Conservation (phyloP, 92 coral and sea anemone species). For the Epizoanthus stellaris region DNA sequence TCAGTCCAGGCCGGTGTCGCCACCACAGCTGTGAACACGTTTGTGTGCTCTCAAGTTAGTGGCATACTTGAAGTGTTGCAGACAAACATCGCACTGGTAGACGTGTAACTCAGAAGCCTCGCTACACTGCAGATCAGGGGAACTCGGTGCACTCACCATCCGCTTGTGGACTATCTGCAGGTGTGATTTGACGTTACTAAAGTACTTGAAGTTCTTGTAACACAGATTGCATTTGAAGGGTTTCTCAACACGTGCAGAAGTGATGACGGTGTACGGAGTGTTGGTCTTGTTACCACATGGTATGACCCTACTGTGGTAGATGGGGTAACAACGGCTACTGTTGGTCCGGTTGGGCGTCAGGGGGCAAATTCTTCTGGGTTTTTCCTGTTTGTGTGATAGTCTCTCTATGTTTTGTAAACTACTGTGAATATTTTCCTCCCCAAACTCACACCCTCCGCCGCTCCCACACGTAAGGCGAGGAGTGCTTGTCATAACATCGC, state of each 20-base stretch:
- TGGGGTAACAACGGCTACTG: not conserved
- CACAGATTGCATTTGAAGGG: slow-evolving; percentile 70
- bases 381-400: not conserved
- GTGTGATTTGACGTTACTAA: slow-evolving; percentile 83
- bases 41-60: slow-evolving; percentile 81
- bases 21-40: slow-evolving; percentile 70
- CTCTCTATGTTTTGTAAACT: not conserved
- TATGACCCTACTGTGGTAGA: not conserved
- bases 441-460: not conserved
- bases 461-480: not conserved
- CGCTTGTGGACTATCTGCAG: slow-evolving; percentile 75
- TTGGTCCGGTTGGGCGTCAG: slow-evolving; percentile 12
- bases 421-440: not conserved
- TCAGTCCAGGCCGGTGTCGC: not conserved
- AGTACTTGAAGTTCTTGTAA: slow-evolving; percentile 78
- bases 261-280: not conserved
- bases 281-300: not conserved
- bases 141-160: slow-evolving; percentile 22
- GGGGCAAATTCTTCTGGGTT: slow-evolving; percentile 24
- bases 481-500: slow-evolving; percentile 26
- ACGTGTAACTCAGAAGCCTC: not conserved
- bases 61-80: slow-evolving; percentile 79
- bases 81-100: slow-evolving; percentile 80
- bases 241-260: slow-evolving; percentile 50
- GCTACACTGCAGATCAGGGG: slow-evolving; percentile 27